Base-by-base conservation (phyloP, 2,888 invertebrate species). In the Dryomyza anilis region DNA sequence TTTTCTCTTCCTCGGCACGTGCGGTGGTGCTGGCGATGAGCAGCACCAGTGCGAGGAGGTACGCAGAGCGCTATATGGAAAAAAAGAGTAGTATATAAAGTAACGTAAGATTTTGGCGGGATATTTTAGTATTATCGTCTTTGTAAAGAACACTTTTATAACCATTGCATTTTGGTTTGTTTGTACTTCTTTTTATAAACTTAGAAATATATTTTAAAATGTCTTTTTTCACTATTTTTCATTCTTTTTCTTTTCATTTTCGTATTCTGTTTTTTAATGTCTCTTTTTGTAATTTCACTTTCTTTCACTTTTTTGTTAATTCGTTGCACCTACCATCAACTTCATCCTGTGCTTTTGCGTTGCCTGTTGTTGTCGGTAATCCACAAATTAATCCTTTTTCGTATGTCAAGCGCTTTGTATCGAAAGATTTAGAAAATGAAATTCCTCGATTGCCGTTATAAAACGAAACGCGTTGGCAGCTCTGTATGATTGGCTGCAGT, bases 1-100 rank as follows among this genome's bases (percentile, higher is more conserved):
- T 86, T 83, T 81, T 85, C 83, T 87, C 87, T 78, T 87, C 87
- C 68, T 86, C 87, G 65, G 86, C 81, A 69, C 85, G 83, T 45
- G 71, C 71, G 64, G 69, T 74, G 63, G 72, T 74, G 65, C 71
- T 77, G 79, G 86, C 87, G 82, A 88, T 82, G 64, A 81, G 76
- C 77, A 88, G 84, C 84, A 88, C 87, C 86, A 88, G 78, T 70
- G 87, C 85, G 70, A 84, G 74, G 82, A 87, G 74, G 68, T 76
- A 78, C 74, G 80, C 81, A 76, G 82, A 78, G 70, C 79, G 81
- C 83, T 83, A 70, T 64, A 53, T 60, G 14, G 10, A 12, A 6
- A n/a, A 27, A 19, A 56, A 52, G 23, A n/a, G n/a, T n/a, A n/a
- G n/a, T n/a, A n/a, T n/a, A n/a, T n/a, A 39, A 39, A 39, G 3